Evolutionary conservation across 2,113 vertebrate genomes (phyloP), one percentile per base, ranked within the genome.

Genomic region (Emydocephalus ijimae): DNA sequence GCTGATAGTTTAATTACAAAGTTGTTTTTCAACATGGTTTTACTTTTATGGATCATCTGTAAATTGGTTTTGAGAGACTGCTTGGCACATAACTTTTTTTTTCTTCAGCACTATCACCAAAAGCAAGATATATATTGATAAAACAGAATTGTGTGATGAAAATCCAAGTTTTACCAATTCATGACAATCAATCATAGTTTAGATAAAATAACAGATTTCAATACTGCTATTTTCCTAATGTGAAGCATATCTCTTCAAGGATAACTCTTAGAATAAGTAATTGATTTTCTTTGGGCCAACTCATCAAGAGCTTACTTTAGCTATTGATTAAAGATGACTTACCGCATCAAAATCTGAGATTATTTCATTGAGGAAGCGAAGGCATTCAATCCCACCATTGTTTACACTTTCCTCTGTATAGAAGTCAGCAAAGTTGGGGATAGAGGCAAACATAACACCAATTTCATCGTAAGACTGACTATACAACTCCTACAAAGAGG

Each of bases 391-490:
- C 54, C 99, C 99, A 0, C 99, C 99, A 0, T 99, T 99, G 92
- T 99, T 99, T 97, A 99, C 99, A 97, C 98, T 99, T 96, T 99
- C 99, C 95, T 99, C 99, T 0, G 99, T 99, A 97, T 99, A 99
- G 96, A 99, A 99, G 96, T 99, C 99, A 0, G 99, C 99, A 2
- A 99, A 99, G 96, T 99, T 99, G 88, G 99, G 99, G 91, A 99
- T 98, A 0, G 99, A 99, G n/a, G 99, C 99, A 1, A 99, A 99
- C 99, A 99, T 99, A 90, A 99, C 99, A 0, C 99, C 99, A 0
- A 99, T 99, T 96, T 99, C 99, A 3, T 99, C 98, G 0, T 99
- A 99, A 0, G 99, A 98, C 90, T 99, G 99, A 96, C 99, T 99
- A 96, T 99, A 99, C 87, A 99, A 94, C 96, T 99, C 99, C 99